A percentile compares a stretch with the other conserved stretches of the same genome.
Evolutionary conservation across 1,140 invertebrate species (phyloP).

Genomic region (Eupeodes corollae): DNA sequence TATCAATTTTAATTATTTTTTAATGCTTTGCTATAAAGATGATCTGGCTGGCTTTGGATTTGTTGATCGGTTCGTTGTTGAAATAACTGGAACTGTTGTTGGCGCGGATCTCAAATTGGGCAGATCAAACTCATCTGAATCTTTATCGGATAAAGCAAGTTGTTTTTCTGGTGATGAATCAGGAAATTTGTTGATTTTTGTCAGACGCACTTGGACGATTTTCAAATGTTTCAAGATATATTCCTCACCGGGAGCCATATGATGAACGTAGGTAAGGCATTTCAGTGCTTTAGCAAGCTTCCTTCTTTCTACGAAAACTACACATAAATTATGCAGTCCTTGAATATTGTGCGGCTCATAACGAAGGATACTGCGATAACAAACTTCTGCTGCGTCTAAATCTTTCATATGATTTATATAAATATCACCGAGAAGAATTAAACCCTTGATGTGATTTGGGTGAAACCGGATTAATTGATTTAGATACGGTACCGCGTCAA

Average conservation of each 20-base stretch:
- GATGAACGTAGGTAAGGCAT: conserved; percentile 68
- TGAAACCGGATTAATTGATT: conserved; percentile 84
- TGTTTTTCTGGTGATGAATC: conserved; percentile 27
- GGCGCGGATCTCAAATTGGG: too few relatives aligned
- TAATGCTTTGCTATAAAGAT: too few relatives aligned
- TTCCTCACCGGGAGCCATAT: conserved; percentile 73
- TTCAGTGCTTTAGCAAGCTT: conserved; percentile 68
- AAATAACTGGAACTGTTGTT: too few relatives aligned
- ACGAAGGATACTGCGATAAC: conserved; percentile 77
- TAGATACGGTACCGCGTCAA: conserved; percentile 86
- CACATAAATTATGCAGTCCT: conserved; percentile 90
- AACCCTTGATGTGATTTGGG: conserved; percentile 88
- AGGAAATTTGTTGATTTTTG: conserved; percentile 34
- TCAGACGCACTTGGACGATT: conserved; percentile 28
- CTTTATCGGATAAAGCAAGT: conserved; percentile 29
- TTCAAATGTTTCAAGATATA: conserved; percentile 78
- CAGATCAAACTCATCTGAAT: conserved; percentile 25
- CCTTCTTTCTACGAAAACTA: conserved; percentile 86
- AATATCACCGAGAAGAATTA: conserved; percentile 90
- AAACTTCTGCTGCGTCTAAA: conserved; percentile 85
- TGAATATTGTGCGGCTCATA: conserved; percentile 86
- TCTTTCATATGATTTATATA: conserved; percentile 95
- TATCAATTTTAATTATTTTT: too few relatives aligned
- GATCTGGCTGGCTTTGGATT: too few relatives aligned
- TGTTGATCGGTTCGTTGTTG: too few relatives aligned